Conservation (phyloP, 1,140 invertebrate genomes). For the Rhynchophorus ferrugineus region DNA sequence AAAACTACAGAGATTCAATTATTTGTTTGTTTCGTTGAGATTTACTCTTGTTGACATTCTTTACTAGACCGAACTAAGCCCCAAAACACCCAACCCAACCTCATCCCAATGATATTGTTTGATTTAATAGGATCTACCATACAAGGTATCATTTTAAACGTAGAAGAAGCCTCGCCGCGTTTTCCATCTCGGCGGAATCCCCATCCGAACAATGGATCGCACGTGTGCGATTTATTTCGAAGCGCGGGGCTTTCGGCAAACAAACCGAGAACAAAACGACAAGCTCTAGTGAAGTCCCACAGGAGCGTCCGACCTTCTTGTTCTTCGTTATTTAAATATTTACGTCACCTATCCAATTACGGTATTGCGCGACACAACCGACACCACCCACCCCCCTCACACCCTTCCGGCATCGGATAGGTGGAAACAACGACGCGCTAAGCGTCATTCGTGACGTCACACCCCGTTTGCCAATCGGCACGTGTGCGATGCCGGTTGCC, state of each 20-base stretch:
- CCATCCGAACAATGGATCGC: neutral
- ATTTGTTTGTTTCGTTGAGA: too few relatives aligned
- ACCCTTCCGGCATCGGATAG: neutral
- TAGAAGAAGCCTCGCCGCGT: too few relatives aligned
- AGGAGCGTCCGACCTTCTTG: slow-evolving; percentile 6
- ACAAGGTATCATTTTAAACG: too few relatives aligned
- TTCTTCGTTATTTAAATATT: slow-evolving; percentile 23
- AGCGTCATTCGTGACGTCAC: neutral
- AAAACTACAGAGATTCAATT: too few relatives aligned
- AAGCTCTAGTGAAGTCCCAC: slow-evolving; percentile 18
- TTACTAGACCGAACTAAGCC: too few relatives aligned
- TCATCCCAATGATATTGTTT: too few relatives aligned
- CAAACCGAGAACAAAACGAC: neutral
- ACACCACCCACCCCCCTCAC: slow-evolving; percentile 1
- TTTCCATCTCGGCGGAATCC: too few relatives aligned
- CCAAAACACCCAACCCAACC: too few relatives aligned
- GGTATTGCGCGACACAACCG: slow-evolving; percentile 8
- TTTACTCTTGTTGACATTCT: too few relatives aligned
- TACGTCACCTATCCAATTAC: slow-evolving; percentile 26
- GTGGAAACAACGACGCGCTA: neutral
- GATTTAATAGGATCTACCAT: too few relatives aligned
- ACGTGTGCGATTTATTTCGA: neutral
- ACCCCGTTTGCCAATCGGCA: neutral
- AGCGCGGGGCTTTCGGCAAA: neutral
- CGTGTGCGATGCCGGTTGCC: neutral